Percentiles rank a stretch among this genome's conserved stretches.
These are phyloP conservation scores for Tenrec ecaudatus DNA, from an alignment of 2,113 vertebrate species.

Conservation along the genomic window DNA sequence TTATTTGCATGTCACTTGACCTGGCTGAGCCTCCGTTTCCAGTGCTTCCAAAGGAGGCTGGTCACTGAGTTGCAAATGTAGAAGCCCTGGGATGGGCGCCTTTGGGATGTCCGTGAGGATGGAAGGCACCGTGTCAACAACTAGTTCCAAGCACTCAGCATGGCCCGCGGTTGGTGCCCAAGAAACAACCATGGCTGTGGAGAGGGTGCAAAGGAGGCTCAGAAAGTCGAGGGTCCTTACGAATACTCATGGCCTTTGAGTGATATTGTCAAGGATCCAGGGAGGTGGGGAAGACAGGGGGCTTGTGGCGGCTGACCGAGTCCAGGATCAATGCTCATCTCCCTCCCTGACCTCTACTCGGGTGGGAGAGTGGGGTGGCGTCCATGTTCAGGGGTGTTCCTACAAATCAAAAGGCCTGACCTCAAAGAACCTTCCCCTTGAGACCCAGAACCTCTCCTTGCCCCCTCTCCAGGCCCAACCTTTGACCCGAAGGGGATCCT, in stretches of 20 bases:
- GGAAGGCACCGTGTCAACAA: no score
- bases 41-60: background rate
- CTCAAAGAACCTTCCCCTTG: background rate
- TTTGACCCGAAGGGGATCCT: background rate
- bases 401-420: background rate
- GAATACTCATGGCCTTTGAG: background rate
- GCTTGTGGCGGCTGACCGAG: background rate
- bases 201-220: background rate
- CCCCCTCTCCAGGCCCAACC: background rate
- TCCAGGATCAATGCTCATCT: background rate
- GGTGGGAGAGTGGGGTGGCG: no score
- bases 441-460: no score
- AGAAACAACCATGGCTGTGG: background rate
- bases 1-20: background rate
- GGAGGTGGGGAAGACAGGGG: background rate
- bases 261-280: background rate
- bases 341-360: background rate
- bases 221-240: background rate
- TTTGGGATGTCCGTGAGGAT: background rate
- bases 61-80: background rate
- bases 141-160: background rate
- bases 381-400: rapidly evolving
- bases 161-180: background rate
- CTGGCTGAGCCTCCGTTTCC: background rate
- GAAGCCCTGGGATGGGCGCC: background rate